Evolutionary conservation across 2,888 invertebrate genomes (phyloP).

Genomic region (Sylvicola cinctus): DNA sequence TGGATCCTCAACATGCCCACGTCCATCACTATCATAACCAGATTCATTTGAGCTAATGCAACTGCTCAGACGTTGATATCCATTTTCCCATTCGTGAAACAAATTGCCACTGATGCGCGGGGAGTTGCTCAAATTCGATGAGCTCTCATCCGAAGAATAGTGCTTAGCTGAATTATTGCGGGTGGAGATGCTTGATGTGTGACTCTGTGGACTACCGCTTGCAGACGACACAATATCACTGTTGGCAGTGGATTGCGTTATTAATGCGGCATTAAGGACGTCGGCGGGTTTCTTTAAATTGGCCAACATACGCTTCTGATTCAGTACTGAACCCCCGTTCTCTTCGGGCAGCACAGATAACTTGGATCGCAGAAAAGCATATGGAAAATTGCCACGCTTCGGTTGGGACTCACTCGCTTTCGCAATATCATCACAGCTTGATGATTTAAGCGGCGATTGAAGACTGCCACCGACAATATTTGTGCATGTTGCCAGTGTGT

Average conservation of each 20-base stretch:
- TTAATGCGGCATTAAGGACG: no score
- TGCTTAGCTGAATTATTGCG: conserved; percentile 30
- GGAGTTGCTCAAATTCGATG: conserved; percentile 26
- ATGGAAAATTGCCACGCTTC: conserved; percentile 50
- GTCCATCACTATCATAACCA: conserved; percentile 62
- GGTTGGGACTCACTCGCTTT: conserved; percentile 30
- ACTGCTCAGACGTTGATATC: conserved; percentile 42
- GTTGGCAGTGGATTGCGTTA: conserved; percentile 4
- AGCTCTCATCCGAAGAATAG: conserved; percentile 29
- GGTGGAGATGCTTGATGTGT: conserved; percentile 26
- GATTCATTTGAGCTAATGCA: conserved; percentile 68
- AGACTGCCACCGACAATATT: not conserved
- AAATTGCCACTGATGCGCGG: conserved; percentile 26
- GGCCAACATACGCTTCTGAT: conserved; percentile 19
- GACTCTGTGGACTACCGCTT: conserved; percentile 5
- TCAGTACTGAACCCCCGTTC: conserved; percentile 32
- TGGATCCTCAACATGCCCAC: conserved; percentile 30
- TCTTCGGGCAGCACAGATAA: conserved; percentile 59
- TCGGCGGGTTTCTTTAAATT: conserved; percentile 10
- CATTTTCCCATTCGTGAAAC: conserved; percentile 34
- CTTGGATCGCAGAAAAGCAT: conserved; percentile 55
- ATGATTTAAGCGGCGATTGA: conserved; percentile 33
- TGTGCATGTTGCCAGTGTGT: conserved; percentile 21
- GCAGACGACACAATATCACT: conserved; percentile 7
- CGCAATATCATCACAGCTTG: conserved; percentile 52